Evolutionary conservation across 2,888 invertebrate genomes (phyloP).

Genomic region (Argyra leucocephala): DNA sequence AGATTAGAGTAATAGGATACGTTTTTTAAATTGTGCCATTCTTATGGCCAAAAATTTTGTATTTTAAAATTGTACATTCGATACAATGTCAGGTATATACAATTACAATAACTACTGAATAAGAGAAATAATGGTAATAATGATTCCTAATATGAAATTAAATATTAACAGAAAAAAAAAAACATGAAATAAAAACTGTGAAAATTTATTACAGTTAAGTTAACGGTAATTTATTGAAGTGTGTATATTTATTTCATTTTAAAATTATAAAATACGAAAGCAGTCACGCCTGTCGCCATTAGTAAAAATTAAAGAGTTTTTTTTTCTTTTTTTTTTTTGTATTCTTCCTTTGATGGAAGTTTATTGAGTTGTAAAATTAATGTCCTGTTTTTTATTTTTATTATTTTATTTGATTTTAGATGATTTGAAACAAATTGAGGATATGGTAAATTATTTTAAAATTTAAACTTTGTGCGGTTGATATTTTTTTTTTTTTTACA

Average conservation of each 20-base stretch:
- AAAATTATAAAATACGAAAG: neutral
- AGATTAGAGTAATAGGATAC: no score
- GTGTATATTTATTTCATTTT: neutral
- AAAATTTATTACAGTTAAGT: neutral
- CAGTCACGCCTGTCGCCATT: no score
- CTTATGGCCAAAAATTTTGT: no score
- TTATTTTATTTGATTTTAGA: neutral
- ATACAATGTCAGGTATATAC: no score
- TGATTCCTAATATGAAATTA: neutral
- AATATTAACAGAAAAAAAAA: neutral
- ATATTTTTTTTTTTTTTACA: no score
- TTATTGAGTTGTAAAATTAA: conserved; percentile 2
- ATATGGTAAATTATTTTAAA: no score
- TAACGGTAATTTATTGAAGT: neutral
- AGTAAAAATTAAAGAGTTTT: neutral
- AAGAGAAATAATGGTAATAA: neutral
- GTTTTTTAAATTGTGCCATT: no score
- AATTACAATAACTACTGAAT: no score
- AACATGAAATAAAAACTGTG: neutral
- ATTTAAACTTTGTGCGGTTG: no score
- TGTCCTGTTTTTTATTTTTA: neutral
- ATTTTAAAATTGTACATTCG: no score
- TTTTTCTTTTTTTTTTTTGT: neutral
- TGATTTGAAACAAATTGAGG: no score
- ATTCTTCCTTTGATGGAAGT: neutral